Conservation (phyloP, 2,113 vertebrate species). For the Grammomys surdaster region DNA sequence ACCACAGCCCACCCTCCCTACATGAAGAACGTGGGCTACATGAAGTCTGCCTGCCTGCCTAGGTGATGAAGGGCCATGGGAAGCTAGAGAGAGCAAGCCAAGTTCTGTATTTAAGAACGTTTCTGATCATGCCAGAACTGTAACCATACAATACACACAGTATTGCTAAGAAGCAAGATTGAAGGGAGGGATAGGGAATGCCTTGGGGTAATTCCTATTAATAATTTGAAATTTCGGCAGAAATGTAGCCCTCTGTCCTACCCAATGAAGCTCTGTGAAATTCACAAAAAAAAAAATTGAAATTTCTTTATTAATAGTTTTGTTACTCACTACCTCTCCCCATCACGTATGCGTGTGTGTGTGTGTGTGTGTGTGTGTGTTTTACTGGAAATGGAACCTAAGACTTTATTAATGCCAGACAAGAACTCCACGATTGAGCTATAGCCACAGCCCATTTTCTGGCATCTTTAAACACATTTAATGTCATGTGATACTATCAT, state of each 20-base stretch:
- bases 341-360: background rate
- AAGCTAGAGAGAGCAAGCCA: background rate
- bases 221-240: background rate
- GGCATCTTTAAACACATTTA: background rate
- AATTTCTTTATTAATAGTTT: background rate
- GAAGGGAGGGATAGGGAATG: background rate
- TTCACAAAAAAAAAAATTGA: background rate
- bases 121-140: background rate
- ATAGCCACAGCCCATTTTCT: background rate
- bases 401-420: background rate
- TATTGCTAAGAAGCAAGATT: background rate
- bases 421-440: background rate
- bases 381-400: background rate
- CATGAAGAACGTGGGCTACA: background rate
- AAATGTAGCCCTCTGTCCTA: no score
- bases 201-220: background rate
- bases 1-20: no score
- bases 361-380: background rate
- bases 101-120: background rate
- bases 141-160: background rate
- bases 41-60: background rate
- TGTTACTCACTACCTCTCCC: background rate
- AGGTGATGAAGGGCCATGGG: accelerated
- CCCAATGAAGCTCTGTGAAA: no score
- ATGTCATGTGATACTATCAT: background rate